phyloP scores from a whole-genome alignment of 2,888 invertebrate species.

The Julus scanicus region DNA sequence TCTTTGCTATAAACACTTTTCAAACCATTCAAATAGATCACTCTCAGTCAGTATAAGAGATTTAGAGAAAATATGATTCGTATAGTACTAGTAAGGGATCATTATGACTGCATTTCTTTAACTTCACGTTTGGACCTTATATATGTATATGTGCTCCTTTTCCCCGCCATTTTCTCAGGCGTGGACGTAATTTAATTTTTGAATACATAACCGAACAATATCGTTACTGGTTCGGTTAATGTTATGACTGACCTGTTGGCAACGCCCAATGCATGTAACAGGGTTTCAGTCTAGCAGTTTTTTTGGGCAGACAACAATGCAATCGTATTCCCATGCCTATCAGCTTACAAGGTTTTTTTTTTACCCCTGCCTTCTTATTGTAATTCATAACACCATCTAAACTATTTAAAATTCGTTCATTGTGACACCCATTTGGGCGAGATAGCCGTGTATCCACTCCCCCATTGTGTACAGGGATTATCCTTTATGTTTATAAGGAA shows the following conservation, averaged over 20 bases:
- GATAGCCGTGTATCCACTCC: not conserved
- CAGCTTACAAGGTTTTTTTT: not conserved
- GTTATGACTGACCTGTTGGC: not conserved
- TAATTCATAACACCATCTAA: not conserved
- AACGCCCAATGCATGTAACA: constrained; percentile 1
- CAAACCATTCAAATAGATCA: too few relatives aligned
- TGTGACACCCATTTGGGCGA: constrained; percentile 1
- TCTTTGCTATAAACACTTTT: not conserved
- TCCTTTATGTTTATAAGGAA: not conserved
- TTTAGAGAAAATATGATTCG: too few relatives aligned
- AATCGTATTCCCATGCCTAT: constrained; percentile 1
- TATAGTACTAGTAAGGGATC: too few relatives aligned
- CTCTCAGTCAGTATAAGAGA: too few relatives aligned
- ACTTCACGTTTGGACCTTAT: too few relatives aligned
- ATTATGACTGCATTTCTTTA: too few relatives aligned
- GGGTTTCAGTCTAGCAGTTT: not conserved
- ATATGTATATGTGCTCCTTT: not conserved
- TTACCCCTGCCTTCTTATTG: not conserved
- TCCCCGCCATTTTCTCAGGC: not conserved
- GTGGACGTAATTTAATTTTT: not conserved
- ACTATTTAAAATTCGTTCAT: not conserved
- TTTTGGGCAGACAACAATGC: not conserved
- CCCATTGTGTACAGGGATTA: not conserved
- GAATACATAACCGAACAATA: not conserved
- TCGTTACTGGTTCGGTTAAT: not conserved